Conservation (phyloP, 2,113 vertebrate species). For the Okapia johnstoni region DNA sequence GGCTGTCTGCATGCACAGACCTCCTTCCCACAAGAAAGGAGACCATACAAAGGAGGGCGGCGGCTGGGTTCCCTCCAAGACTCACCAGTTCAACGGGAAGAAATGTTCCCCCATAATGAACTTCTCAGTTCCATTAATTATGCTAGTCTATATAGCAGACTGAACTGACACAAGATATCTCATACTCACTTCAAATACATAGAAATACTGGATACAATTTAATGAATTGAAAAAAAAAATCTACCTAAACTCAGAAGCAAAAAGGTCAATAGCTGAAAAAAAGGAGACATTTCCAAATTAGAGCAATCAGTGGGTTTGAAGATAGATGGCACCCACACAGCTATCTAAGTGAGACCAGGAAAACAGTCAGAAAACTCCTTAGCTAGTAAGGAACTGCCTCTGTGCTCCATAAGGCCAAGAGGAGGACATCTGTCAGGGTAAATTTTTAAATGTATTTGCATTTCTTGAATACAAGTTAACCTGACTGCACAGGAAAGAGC, state of each 20-base stretch:
- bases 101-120: not conserved
- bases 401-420: not conserved
- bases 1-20: not conserved
- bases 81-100: not conserved
- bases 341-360: not conserved
- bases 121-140: not conserved
- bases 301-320: not conserved
- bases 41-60: fast-evolving
- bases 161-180: not conserved
- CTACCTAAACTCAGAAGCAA: not conserved
- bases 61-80: not conserved
- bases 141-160: not conserved
- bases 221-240: not conserved
- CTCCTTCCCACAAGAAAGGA: not conserved
- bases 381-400: not conserved
- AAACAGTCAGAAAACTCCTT: not conserved
- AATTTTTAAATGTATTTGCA: not conserved
- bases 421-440: not conserved
- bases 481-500: not conserved
- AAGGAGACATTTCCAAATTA: not conserved
- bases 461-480: not conserved
- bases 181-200: not conserved
- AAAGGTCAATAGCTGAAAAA: not conserved
- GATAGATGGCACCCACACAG: not conserved
- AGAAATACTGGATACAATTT: not conserved